Conservation (phyloP, 1,140 invertebrate genomes). For the Laupala kohalensis region DNA sequence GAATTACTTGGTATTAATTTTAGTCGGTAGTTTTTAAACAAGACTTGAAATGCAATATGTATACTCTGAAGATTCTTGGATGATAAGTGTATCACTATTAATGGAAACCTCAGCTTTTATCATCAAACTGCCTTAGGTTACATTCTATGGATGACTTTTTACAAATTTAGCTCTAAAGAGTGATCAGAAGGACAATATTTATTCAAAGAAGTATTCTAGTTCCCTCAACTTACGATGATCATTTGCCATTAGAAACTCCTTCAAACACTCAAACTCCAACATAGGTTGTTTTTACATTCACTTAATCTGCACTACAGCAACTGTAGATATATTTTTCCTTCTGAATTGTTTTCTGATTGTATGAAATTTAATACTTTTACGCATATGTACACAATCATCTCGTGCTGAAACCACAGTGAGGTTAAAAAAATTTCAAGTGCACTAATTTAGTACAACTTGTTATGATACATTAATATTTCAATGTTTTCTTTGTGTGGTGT, state of each 20-base stretch:
- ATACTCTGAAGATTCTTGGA: too few relatives aligned
- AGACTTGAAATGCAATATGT: too few relatives aligned
- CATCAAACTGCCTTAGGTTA: neutral
- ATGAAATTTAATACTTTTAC: neutral
- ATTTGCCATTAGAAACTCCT: slow-evolving; percentile 9
- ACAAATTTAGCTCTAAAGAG: neutral
- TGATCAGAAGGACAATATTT: neutral
- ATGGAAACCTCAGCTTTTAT: neutral
- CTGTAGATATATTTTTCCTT: slow-evolving; percentile 9
- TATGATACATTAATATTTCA: neutral
- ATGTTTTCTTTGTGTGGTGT: slow-evolving; percentile 2
- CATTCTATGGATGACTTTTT: neutral
- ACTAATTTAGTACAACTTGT: slow-evolving; percentile 1
- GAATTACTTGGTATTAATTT: too few relatives aligned
- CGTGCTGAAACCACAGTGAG: neutral
- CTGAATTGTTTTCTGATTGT: slow-evolving; percentile 3
- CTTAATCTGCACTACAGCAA: slow-evolving; percentile 12
- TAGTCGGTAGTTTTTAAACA: too few relatives aligned
- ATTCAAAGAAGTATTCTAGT: neutral
- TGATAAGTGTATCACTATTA: too few relatives aligned
- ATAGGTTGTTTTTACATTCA: slow-evolving; percentile 5
- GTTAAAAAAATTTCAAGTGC: neutral
- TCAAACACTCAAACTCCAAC: slow-evolving; percentile 11
- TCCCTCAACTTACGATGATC: neutral
- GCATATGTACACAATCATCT: neutral